Base-by-base conservation (phyloP, 2,113 vertebrate genomes). In the Cacatua alba region DNA sequence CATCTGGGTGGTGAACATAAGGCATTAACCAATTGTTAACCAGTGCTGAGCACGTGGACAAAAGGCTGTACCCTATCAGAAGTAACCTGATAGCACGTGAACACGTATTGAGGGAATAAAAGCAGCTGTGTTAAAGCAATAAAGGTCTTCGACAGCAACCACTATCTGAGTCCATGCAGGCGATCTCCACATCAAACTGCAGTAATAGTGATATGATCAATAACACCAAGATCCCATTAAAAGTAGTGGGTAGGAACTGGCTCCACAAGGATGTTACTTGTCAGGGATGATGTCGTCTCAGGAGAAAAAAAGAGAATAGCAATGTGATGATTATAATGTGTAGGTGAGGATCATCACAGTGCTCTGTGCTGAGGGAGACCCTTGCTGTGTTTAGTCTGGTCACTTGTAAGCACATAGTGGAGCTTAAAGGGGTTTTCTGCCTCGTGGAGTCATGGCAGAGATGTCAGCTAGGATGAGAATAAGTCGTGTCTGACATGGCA, bases 321-420 rank as follows among this genome's bases (percentile, higher is more conserved):
- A 69, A 80, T 21, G 25, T 8, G 18, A 5, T 43, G 69, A 48
- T 90, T 57, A 18, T 62, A 88, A 62, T 39, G 39, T 71, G 28
- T 72, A 48, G 63, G 78, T 43, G 55, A 70, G 74, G 55, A 85
- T 52, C 68, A 8, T 60, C 20, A 62, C 19, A 5, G 41, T 43
- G 46, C 13, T 82, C 37, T 2, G 60, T 64, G 31, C 63, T 6
- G 24, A 75, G 62, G 74, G n/a, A 28, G 91, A 12, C n/a, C 44
- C 49, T 71, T 1, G 0, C 29, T 65, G 10, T 28, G 48, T 33
- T 88, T 29, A 28, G 26, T 7, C 29, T 0, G 0, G 80, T 37
- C 13, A 21, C 23, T 72, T 79, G 46, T 41, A 53, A 75, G 48
- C 13, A 23, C 5, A 3, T 48, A 12, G 15, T 20, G 16, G 9